These are phyloP conservation scores for Papilio polytes DNA, from an alignment of 1,140 invertebrate species.

Conservation along the genomic window DNA sequence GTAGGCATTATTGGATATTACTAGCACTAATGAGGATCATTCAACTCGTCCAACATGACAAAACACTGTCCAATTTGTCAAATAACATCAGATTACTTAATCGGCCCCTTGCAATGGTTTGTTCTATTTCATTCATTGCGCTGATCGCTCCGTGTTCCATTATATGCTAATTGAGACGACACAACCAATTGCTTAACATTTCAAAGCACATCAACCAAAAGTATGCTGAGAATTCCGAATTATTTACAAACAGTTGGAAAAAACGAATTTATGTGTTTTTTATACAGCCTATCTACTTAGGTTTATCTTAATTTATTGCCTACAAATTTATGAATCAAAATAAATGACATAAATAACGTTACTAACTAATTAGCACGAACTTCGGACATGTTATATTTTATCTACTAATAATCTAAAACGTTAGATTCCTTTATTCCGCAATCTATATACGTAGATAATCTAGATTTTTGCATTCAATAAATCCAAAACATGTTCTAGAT, in stretches of 20 bases:
- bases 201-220: slow-evolving; percentile 49
- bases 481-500: background rate
- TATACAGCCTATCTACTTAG: too few species aligned
- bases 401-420: too few species aligned
- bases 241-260: slow-evolving; percentile 14
- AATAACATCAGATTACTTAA: slow-evolving; percentile 64
- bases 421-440: background rate
- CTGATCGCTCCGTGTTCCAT: slow-evolving; percentile 57
- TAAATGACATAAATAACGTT: too few species aligned
- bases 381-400: too few species aligned
- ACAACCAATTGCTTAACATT: slow-evolving; percentile 65
- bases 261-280: background rate
- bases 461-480: background rate
- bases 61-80: slow-evolving; percentile 28
- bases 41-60: slow-evolving; percentile 24
- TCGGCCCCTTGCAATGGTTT: slow-evolving; percentile 59
- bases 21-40: slow-evolving; percentile 33
- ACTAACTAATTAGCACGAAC: too few species aligned
- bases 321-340: too few species aligned
- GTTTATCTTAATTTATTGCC: too few species aligned
- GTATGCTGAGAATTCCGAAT: slow-evolving; percentile 25
- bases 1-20: slow-evolving; percentile 15
- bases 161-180: slow-evolving; percentile 79
- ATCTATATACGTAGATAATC: background rate
- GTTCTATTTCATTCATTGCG: slow-evolving; percentile 70